Evolutionary conservation across 2,113 vertebrate genomes (phyloP), one percentile per base, ranked within the genome.

Genomic region (Clarias magur): DNA sequence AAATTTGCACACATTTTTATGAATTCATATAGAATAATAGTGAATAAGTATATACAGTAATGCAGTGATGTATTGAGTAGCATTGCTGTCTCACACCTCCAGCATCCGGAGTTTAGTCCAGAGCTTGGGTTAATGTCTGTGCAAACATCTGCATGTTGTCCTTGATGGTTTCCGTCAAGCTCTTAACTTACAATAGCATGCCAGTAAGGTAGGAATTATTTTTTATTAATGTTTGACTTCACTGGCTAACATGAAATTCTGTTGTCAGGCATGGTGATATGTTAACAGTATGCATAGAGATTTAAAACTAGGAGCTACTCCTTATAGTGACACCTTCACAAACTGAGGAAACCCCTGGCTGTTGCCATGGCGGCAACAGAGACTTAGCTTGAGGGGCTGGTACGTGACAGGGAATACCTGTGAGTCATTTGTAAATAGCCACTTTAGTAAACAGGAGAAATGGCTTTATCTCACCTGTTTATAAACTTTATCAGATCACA

Each of bases 351-450:
- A 80, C 9, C 21, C 60, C 82, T 68, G 34, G 17, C 42, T n/a
- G 89, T 91, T 89, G 82, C 84, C 88, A 88, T 91, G 92, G 91
- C 91, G 91, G 90, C 82, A 81, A 16, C 53, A 73, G 38, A 86
- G 78, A 70, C 88, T 80, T 85, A 68, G 89, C 67, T 73, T 57
- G 38, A 60, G 57, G 85, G 76, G 80, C 56, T 57, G 80, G 73
- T 91, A 65, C 80, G 87, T 90, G 85, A 70, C 83, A 25, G 54
- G 90, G 91, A 89, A 86, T 91, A 82, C 81, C 84, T 92, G 86
- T 84, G 73, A 88, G 65, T 25, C 42, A 68, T 90, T 87, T 89
- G 73, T 59, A 82, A 68, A 82, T 19, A 7, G 84, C 48, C 53
- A n/a, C 23, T 57, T 17, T 8, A 23, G 48, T 60, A 23, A 48